Percentiles rank a stretch among this genome's conserved stretches.
phyloP scores from a whole-genome alignment of 1,140 invertebrate species.

The Caerostris extrusa region DNA sequence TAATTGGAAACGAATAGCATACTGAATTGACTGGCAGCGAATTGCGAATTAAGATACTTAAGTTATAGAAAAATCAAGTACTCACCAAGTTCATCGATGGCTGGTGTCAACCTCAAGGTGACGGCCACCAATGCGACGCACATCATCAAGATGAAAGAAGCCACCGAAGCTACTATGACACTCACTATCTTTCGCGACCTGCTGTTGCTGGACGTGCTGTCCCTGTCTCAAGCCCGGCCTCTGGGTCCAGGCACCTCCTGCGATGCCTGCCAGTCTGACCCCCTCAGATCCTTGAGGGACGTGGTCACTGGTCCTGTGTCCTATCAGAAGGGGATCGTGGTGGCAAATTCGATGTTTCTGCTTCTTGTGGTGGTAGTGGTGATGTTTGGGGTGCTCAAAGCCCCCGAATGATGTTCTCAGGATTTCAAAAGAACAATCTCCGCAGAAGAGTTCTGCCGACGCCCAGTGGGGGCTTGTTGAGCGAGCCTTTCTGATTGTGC shows the following conservation, averaged over 20 bases:
- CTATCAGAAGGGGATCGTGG: constrained; percentile 51
- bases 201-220: constrained; percentile 64
- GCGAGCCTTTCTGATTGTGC: constrained; percentile 60
- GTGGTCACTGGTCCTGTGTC: constrained; percentile 62
- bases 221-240: constrained; percentile 43
- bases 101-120: constrained; percentile 92
- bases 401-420: background rate
- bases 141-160: constrained; percentile 91
- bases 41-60: too few relatives aligned
- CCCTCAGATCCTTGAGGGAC: constrained; percentile 58
- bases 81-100: constrained; percentile 96
- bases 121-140: constrained; percentile 92
- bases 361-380: constrained; percentile 71
- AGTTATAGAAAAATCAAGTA: constrained; percentile 82
- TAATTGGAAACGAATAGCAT: background rate
- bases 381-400: constrained; percentile 12
- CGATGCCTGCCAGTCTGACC: background rate
- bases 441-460: constrained; percentile 50
- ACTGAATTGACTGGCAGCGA: too few relatives aligned
- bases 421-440: background rate
- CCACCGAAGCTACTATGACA: constrained; percentile 80
- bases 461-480: constrained; percentile 58
- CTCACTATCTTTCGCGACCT: constrained; percentile 71
- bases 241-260: constrained; percentile 47
- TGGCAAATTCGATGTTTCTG: constrained; percentile 72